Base-by-base conservation (phyloP, 1,140 invertebrate genomes). In the Brachionus plicatilis region DNA sequence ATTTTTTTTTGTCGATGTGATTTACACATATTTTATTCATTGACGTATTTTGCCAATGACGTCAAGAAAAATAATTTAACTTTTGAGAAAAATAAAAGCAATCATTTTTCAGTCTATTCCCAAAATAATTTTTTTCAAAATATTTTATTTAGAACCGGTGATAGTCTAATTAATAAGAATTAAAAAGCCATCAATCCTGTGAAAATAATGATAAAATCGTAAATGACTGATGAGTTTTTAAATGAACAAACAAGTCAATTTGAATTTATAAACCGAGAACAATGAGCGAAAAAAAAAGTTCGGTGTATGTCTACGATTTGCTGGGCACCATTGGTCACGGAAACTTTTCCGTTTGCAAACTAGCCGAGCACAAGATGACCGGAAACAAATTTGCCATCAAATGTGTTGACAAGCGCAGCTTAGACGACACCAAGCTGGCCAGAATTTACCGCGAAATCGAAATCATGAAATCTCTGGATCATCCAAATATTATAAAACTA, bases 321-420 rank as follows among this genome's bases (percentile, higher is more conserved):
- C 41, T 60, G 9, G 50, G 50, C 5, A 99, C 98, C 85, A 99
- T 99, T 89, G 98, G 98, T 87, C 99, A 99, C 91, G 98, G 98
- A 68, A 99, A 99, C 92, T 99, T 99, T 92, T 97, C 98, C 87
- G 99, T 99, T 92, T 98, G 99, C 85, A 99, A 99, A 91, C 92
- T 99, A 85, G 98, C 97, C 85, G 98, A 97, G 90, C 98, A 99
- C 92, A 93, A 99, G 87, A 96, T 97, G 86, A 99, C 97, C 80
- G 96, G 96, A 43, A 66, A 60, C 17, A 41, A 93, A 92, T 93
- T 99, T 88, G 98, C 98, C 86, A 99, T 99, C 90, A 99, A 99
- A 92, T 98, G 99, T 88, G 99, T 99, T 89, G 97, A 99, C 91
- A 99, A 99, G 92, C 99, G 56, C 17, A 80, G 56, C n/a, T 45